A percentile compares a stretch with the other conserved stretches of the same genome.
These are phyloP conservation scores for Fregata magnificens DNA, from an alignment of 2,113 vertebrate genomes.

Conservation along the genomic window DNA sequence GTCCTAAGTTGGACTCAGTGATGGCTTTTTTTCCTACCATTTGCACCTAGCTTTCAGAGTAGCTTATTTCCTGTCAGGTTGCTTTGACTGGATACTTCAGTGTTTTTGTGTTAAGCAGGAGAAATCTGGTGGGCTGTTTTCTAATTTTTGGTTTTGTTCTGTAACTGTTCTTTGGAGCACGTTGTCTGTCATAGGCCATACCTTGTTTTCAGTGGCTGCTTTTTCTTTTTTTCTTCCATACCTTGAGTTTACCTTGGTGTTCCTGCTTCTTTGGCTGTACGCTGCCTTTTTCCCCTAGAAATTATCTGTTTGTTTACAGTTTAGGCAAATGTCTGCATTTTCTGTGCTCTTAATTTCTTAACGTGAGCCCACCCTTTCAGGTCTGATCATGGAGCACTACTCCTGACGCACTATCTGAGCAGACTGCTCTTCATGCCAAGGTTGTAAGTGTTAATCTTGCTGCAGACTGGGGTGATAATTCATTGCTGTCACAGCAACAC, in stretches of 20 bases:
- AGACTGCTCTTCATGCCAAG: conserved; percentile 42
- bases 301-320: conserved; percentile 44
- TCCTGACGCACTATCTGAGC: neutral
- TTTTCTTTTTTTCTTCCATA: neutral
- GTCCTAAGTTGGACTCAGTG: fast-evolving
- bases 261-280: neutral
- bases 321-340: conserved; percentile 22
- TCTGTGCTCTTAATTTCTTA: neutral
- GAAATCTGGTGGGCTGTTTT: neutral
- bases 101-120: neutral
- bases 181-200: neutral
- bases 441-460: conserved; percentile 61
- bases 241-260: neutral
- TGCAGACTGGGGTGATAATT: conserved; percentile 64
- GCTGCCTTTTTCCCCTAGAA: neutral
- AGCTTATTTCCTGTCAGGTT: neutral
- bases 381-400: neutral
- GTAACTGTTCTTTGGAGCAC: neutral
- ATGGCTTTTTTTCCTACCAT: neutral
- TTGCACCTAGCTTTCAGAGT: neutral
- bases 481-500: conserved; percentile 67
- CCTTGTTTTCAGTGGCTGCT: neutral
- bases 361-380: neutral
- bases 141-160: neutral
- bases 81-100: neutral